Evolutionary conservation across 2,888 invertebrate genomes (phyloP).

Genomic region (Polietes domitor): DNA sequence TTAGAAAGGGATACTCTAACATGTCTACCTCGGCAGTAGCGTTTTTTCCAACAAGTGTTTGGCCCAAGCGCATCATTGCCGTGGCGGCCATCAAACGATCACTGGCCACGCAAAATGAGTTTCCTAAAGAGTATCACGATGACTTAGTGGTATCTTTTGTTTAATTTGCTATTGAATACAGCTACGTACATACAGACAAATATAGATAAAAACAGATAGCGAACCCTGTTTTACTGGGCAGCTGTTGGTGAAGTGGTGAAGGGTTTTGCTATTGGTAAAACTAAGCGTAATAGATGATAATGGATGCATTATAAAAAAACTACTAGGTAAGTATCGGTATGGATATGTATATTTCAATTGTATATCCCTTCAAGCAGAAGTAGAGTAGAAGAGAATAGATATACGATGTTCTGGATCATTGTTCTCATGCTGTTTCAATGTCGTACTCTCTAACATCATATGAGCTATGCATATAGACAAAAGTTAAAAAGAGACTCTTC

Average conservation of each 20-base stretch:
- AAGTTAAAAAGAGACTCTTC: slow-evolving; percentile 45
- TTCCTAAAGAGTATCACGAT: slow-evolving; percentile 82
- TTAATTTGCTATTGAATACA: background rate
- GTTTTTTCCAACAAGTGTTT: slow-evolving; percentile 82
- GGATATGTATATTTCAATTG: background rate
- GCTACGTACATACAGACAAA: background rate
- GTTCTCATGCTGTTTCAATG: slow-evolving; percentile 58
- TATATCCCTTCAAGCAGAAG: slow-evolving; percentile 4
- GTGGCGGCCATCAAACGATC: slow-evolving; percentile 83
- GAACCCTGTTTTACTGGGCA: background rate
- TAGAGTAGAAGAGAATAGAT: slow-evolving; percentile 35
- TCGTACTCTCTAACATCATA: slow-evolving; percentile 5
- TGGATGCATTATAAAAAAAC: slow-evolving; percentile 52
- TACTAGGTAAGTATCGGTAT: slow-evolving; percentile 42
- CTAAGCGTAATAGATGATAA: background rate
- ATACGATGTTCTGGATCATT: slow-evolving; percentile 44
- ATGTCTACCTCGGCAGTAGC: slow-evolving; percentile 91
- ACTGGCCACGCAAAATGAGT: slow-evolving; percentile 86
- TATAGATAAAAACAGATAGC: background rate
- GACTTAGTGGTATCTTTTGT: slow-evolving; percentile 20
- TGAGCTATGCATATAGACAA: slow-evolving; percentile 52
- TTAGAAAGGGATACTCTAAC: slow-evolving; percentile 97
- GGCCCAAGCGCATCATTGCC: slow-evolving; percentile 83
- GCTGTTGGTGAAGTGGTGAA: slow-evolving; percentile 6
- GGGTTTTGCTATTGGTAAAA: slow-evolving; percentile 39